These are phyloP conservation scores for Caranx ignobilis DNA, from an alignment of 2,113 vertebrate genomes.

Conservation along the genomic window DNA sequence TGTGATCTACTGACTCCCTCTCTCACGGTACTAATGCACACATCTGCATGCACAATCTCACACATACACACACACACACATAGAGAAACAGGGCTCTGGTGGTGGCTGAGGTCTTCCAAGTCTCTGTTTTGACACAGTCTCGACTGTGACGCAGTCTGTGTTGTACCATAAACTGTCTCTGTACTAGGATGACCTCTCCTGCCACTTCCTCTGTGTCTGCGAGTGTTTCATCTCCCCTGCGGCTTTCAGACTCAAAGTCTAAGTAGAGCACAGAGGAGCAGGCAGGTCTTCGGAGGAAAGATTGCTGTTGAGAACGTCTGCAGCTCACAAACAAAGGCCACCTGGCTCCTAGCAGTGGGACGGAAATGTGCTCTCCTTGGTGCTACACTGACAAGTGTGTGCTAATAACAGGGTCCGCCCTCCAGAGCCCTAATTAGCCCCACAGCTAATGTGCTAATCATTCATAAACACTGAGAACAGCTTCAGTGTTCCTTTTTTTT, in stretches of 20 bases:
- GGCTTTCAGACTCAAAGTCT: conserved; percentile 74
- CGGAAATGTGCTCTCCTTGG: conserved; percentile 49
- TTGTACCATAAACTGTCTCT: conserved; percentile 77
- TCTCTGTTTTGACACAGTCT: conserved; percentile 73
- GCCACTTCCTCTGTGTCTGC: conserved; percentile 80
- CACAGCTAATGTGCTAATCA: conserved; percentile 71
- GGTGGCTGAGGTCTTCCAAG: conserved; percentile 80
- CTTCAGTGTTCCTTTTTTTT: conserved; percentile 61
- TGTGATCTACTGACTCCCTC: conserved; percentile 62
- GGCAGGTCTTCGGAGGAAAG: conserved; percentile 71
- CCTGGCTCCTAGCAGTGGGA: conserved; percentile 68
- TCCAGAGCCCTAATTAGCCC: conserved; percentile 71
- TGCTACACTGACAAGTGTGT: conserved; percentile 44
- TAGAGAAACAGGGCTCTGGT: conserved; percentile 40
- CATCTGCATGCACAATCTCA: conserved; percentile 49
- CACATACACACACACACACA: conserved; percentile 41
- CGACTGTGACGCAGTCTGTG: conserved; percentile 81
- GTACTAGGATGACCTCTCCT: conserved; percentile 78
- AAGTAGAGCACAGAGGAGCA: conserved; percentile 79
- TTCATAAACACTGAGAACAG: conserved; percentile 56
- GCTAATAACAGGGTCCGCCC: conserved; percentile 62
- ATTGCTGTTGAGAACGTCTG: conserved; percentile 54
- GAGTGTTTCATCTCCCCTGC: conserved; percentile 71
- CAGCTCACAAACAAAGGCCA: conserved; percentile 77
- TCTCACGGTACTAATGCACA: conserved; percentile 65